Conservation (phyloP, 2,888 invertebrate genomes). For the Scotopteryx bipunctaria region DNA sequence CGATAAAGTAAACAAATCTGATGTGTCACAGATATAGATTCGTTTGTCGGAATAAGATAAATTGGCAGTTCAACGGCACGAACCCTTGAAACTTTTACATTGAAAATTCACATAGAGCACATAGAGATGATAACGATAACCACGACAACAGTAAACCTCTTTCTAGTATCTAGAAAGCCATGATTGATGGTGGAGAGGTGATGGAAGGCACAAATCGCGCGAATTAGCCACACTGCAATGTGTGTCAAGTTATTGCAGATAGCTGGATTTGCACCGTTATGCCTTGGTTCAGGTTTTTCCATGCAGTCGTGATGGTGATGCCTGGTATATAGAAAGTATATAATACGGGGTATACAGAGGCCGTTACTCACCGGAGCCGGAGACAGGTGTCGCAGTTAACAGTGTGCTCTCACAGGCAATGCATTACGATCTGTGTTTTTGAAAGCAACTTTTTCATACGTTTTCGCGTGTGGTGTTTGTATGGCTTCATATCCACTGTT, state of each 20-base stretch:
- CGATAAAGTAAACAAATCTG: slow-evolving; percentile 36
- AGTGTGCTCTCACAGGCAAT: slow-evolving; percentile 25
- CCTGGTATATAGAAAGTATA: slow-evolving; percentile 28
- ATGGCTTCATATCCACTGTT: neutral
- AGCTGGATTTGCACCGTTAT: slow-evolving; percentile 60
- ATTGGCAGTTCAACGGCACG: slow-evolving; percentile 28
- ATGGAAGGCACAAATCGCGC: slow-evolving; percentile 40
- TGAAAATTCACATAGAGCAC: slow-evolving; percentile 1
- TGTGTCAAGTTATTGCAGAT: slow-evolving; percentile 50
- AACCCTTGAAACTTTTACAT: slow-evolving; percentile 7
- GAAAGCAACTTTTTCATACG: slow-evolving; percentile 14
- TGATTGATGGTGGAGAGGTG: slow-evolving; percentile 38
- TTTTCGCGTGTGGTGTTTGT: slow-evolving; percentile 2
- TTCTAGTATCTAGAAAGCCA: slow-evolving; percentile 29
- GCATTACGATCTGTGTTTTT: slow-evolving; percentile 24
- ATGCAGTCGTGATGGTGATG: slow-evolving; percentile 58
- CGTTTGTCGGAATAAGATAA: slow-evolving; percentile 35
- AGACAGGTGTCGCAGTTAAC: slow-evolving; percentile 49
- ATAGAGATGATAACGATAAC: slow-evolving; percentile 9
- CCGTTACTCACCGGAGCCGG: slow-evolving; percentile 66
- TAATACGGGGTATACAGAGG: slow-evolving; percentile 38
- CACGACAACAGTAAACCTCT: slow-evolving; percentile 14
- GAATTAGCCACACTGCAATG: slow-evolving; percentile 45
- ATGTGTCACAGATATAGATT: slow-evolving; percentile 31
- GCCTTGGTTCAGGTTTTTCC: slow-evolving; percentile 61